phyloP scores from a whole-genome alignment of 2,888 invertebrate genomes.

The Drosophila maculinotata region DNA sequence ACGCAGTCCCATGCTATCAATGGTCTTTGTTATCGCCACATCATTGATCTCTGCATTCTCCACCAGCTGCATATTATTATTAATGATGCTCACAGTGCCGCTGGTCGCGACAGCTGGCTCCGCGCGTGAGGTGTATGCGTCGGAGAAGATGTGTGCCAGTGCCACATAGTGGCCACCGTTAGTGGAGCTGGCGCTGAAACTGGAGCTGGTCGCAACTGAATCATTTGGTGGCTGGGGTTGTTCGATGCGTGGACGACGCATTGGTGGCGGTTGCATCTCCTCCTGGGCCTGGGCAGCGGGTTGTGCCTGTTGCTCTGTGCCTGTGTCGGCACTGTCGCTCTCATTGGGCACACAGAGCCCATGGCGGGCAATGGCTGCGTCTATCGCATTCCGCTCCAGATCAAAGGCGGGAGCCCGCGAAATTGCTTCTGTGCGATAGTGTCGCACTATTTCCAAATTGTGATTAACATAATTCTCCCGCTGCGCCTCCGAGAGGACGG shows the following conservation, averaged over 20 bases:
- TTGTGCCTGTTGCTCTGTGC: not conserved
- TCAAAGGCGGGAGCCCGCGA: conserved; percentile 42
- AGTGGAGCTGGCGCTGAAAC: conserved; percentile 3
- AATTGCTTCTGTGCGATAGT: conserved; percentile 54
- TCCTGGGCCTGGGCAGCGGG: conserved; percentile 13
- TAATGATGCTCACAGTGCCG: not conserved
- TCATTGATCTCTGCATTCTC: conserved; percentile 37
- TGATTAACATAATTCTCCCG: conserved; percentile 58
- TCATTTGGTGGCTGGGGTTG: not conserved
- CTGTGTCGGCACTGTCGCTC: not conserved
- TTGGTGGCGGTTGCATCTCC: conserved; percentile 47
- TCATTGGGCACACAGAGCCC: conserved; percentile 35
- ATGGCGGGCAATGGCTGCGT: conserved; percentile 57
- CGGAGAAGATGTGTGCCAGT: conserved; percentile 42
- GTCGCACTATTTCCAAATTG: conserved; percentile 58
- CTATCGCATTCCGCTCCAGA: conserved; percentile 55
- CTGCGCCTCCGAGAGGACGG: conserved; percentile 45
- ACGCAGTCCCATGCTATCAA: conserved; percentile 48
- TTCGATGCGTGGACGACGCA: conserved; percentile 53
- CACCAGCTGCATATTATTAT: conserved; percentile 22
- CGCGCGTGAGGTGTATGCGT: conserved; percentile 9
- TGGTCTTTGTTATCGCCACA: conserved; percentile 45
- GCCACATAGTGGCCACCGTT: conserved; percentile 42
- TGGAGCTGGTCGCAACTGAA: not conserved
- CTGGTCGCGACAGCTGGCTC: conserved; percentile 5